Percentiles rank a stretch among this genome's conserved stretches.
Conservation (phyloP, 2,888 invertebrate species). For the Megaustenia siamemsis region DNA sequence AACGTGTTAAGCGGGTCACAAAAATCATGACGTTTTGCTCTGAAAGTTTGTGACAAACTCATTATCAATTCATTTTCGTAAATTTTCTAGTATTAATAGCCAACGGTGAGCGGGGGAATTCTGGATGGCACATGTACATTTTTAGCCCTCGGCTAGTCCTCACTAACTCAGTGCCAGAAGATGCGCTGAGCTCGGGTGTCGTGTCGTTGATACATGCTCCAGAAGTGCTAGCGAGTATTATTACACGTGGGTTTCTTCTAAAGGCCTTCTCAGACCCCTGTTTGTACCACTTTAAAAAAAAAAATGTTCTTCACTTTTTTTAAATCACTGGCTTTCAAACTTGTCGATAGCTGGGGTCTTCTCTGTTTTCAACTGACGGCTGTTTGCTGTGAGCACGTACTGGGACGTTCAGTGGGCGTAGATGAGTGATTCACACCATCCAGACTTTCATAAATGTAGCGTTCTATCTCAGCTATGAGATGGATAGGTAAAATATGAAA, state of each 20-base stretch:
- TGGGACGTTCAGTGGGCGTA: no score
- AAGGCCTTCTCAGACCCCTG: slow-evolving; percentile 1
- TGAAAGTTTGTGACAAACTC: slow-evolving; percentile 44
- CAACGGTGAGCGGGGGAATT: slow-evolving; percentile 24
- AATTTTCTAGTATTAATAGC: slow-evolving; percentile 38
- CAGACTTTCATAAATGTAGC: no score
- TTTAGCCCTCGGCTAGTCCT: slow-evolving; percentile 34
- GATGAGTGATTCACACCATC: no score
- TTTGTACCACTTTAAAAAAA: not conserved
- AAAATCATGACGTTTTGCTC: slow-evolving; percentile 43
- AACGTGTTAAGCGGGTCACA: slow-evolving; percentile 38
- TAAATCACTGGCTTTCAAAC: not conserved
- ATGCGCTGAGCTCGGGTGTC: slow-evolving; percentile 6
- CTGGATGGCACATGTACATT: slow-evolving; percentile 26
- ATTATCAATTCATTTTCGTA: slow-evolving; percentile 46
- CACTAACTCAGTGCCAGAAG: slow-evolving; percentile 36
- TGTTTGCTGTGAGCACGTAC: no score
- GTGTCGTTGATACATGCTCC: slow-evolving; percentile 37
- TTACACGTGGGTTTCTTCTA: slow-evolving; percentile 31
- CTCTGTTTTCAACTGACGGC: no score
- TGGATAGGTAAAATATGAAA: no score
- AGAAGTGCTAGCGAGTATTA: slow-evolving; percentile 16
- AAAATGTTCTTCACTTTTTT: no score
- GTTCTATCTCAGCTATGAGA: no score
- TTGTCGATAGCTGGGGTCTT: no score